Conservation (phyloP, 2,113 vertebrate genomes). For the Chaetodon trifascialis region DNA sequence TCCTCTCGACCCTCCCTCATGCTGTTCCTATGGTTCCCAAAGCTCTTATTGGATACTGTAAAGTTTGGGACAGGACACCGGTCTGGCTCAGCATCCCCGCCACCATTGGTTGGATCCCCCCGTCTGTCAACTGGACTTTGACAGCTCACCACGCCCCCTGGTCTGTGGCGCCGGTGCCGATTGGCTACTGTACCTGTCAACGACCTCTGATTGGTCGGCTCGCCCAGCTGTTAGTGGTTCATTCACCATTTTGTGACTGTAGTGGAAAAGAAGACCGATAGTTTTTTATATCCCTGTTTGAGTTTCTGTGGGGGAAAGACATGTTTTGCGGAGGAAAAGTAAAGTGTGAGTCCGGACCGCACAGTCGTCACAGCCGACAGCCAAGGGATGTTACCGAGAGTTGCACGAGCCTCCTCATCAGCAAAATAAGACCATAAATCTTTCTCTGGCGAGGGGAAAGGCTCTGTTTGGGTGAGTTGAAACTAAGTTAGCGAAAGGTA, state of each 20-base stretch:
- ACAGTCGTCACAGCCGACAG: constrained; percentile 68
- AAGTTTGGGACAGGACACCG: constrained; percentile 84
- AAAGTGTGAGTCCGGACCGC: constrained; percentile 67
- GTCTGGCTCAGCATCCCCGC: constrained; percentile 62
- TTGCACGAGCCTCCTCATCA: constrained; percentile 59
- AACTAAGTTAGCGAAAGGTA: constrained; percentile 65
- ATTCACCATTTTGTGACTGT: constrained; percentile 99
- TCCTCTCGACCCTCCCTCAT: constrained; percentile 78
- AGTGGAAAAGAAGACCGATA: constrained; percentile 91
- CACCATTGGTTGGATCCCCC: constrained; percentile 76
- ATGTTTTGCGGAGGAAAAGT: constrained; percentile 81
- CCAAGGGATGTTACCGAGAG: constrained; percentile 68
- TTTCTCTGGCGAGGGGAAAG: constrained; percentile 62
- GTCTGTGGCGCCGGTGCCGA: constrained; percentile 58
- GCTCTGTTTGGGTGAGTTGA: constrained; percentile 82
- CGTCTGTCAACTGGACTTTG: constrained; percentile 72
- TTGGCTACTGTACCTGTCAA: constrained; percentile 87
- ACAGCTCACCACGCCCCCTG: constrained; percentile 67
- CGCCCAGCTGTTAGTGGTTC: constrained; percentile 95
- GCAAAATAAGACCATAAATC: constrained; percentile 78
- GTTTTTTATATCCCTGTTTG: constrained; percentile 83
- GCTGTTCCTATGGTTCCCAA: constrained; percentile 86
- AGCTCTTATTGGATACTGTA: constrained; percentile 91
- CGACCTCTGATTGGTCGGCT: constrained; percentile 86
- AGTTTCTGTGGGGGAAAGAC: constrained; percentile 83